A percentile compares a stretch with the other conserved stretches of the same genome.
Evolutionary conservation across 2,888 invertebrate species (phyloP).

Genomic region (Exocentrus adspersus): DNA sequence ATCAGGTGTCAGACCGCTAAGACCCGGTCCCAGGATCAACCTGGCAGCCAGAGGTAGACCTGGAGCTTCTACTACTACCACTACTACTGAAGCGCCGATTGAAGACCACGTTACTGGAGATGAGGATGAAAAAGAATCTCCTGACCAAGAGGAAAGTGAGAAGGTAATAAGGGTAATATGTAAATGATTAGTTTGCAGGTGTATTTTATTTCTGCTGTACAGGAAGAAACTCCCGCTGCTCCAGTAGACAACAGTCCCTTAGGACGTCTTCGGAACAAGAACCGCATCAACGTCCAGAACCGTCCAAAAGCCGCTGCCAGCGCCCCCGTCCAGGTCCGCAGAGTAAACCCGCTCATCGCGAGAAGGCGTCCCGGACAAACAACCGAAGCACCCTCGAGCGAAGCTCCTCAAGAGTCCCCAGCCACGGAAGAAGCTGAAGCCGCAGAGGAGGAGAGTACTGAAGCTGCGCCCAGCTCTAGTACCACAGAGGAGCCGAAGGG

Average conservation of each 20-base stretch:
- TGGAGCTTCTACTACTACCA: conserved; percentile 60
- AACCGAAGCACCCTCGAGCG: conserved; percentile 58
- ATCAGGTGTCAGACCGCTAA: conserved; percentile 67
- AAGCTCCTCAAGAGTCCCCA: conserved; percentile 49
- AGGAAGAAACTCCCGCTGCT: conserved; percentile 54
- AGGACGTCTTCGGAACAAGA: conserved; percentile 62
- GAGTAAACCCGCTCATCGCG: conserved; percentile 68
- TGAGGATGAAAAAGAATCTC: conserved; percentile 50
- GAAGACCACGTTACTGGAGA: conserved; percentile 58
- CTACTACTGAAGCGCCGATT: conserved; percentile 64
- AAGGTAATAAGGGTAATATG: too few species aligned
- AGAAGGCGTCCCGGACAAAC: conserved; percentile 62
- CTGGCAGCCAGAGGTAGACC: conserved; percentile 66
- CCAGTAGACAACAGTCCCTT: conserved; percentile 59
- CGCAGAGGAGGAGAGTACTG: conserved; percentile 48
- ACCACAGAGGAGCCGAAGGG: conserved; percentile 69
- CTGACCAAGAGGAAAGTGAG: conserved; percentile 53
- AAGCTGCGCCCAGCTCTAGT: conserved; percentile 48
- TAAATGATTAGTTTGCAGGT: too few species aligned
- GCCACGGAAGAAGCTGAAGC: conserved; percentile 47
- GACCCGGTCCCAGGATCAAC: conserved; percentile 75
- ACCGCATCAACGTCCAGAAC: conserved; percentile 65
- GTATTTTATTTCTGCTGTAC: conserved; percentile 1
- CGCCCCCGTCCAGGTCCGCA: conserved; percentile 66
- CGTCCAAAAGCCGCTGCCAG: conserved; percentile 65